These are phyloP conservation scores for Noctuana brunneofusca DNA, from an alignment of 2,888 invertebrate genomes.

Conservation along the genomic window DNA sequence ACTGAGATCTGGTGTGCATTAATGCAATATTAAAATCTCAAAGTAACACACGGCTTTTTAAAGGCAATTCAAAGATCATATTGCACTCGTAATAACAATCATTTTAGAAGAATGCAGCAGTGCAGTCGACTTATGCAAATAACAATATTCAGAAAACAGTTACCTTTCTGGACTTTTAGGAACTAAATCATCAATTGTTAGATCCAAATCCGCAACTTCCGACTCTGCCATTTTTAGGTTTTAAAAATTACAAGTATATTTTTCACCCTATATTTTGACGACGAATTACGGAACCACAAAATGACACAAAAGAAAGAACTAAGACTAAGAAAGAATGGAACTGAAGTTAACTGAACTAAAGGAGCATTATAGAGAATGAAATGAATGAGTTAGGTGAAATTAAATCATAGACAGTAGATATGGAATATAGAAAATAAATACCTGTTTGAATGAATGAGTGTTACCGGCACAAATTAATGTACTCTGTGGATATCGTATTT, in stretches of 20 bases:
- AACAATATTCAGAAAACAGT: conserved; percentile 21
- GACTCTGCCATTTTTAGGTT: conserved; percentile 70
- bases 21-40: conserved; percentile 12
- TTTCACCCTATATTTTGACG: conserved; percentile 62
- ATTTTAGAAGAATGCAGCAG: conserved; percentile 13
- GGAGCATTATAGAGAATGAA: too few species aligned
- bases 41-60: too few species aligned
- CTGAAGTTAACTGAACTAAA: too few species aligned
- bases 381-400: too few species aligned
- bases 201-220: conserved; percentile 71
- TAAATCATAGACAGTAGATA: too few species aligned
- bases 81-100: conserved; percentile 3
- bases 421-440: too few species aligned
- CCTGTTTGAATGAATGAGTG: too few species aligned
- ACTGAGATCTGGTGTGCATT: conserved; percentile 32
- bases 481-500: too few species aligned
- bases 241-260: conserved; percentile 38
- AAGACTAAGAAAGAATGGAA: background rate
- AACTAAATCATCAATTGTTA: conserved; percentile 76
- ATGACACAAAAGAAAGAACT: conserved; percentile 51
- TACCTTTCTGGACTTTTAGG: conserved; percentile 80
- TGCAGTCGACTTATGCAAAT: conserved; percentile 3
- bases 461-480: too few species aligned
- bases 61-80: background rate
- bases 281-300: conserved; percentile 58